Evolutionary conservation across 2,888 invertebrate species (phyloP).

Genomic region (Aspidiotus rigidus): DNA sequence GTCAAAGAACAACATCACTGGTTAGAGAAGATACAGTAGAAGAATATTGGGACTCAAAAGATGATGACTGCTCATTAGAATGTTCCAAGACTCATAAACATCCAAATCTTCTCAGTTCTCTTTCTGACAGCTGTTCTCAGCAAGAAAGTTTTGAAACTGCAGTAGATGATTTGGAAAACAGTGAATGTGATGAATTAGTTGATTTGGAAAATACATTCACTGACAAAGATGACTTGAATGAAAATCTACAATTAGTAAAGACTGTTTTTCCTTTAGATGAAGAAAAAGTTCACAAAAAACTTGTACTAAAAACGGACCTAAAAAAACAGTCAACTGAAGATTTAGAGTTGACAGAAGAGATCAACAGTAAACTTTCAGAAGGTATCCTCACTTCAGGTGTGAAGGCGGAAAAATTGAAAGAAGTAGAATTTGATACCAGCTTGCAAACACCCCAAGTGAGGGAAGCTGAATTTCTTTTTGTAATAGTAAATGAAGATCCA

Average conservation of each 20-base stretch:
- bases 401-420: too few relatives aligned
- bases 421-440: too few relatives aligned
- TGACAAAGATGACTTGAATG: background rate
- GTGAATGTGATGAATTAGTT: background rate
- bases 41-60: constrained; percentile 7
- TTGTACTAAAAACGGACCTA: too few relatives aligned
- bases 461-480: too few relatives aligned
- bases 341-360: too few relatives aligned
- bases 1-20: background rate
- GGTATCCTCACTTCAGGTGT: too few relatives aligned
- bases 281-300: too few relatives aligned
- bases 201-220: background rate
- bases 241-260: background rate
- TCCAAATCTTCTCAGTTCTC: background rate
- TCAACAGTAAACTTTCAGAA: too few relatives aligned
- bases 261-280: background rate
- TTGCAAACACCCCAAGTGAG: too few relatives aligned
- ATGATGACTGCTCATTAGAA: constrained; percentile 1
- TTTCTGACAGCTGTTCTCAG: constrained; percentile 16
- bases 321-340: too few relatives aligned
- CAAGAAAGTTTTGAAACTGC: constrained; percentile 30
- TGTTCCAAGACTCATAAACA: background rate
- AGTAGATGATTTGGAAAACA: constrained; percentile 8
- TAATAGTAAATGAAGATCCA: too few relatives aligned
- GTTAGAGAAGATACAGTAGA: constrained; percentile 10